Base-by-base conservation (phyloP, 2,888 invertebrate species). In the Oxytorus armatus region DNA sequence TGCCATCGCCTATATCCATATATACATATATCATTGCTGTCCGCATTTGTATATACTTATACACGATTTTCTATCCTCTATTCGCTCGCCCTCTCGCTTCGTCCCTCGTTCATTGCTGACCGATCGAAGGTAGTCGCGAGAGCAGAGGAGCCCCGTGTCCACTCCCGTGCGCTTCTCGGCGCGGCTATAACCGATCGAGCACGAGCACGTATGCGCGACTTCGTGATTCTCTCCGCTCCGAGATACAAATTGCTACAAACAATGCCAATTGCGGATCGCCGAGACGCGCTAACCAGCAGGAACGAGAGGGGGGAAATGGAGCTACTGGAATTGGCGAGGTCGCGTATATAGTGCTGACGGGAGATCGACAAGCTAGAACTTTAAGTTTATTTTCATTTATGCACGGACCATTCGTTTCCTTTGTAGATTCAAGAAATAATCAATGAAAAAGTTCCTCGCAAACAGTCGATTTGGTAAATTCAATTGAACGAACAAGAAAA, bases 171-270 rank as follows among this genome's bases (percentile, higher is more conserved):
- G 57, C 76, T 73, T 57, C 42, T 42, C 63, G 42, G 63, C 72
- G n/a, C n/a, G n/a, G n/a, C n/a, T n/a, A n/a, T 79, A 79, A 76
- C 77, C 76, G 59, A 78, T 72, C 70, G 77, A 57, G 75, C 74
- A n/a, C 75, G 65, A 78, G 77, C 78, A 79, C 79, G 76, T 75
- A 80, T 79, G 73, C 79, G 80, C 68, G 73, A 82, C 76, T 78
- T 83, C 84, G 84, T 84, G 83, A 83, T 80, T 80, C 83, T 80
- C 83, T 79, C 82, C 66, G 73, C 74, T 79, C 73, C 81, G 81
- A 70, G 84, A 84, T 81, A 85, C 85, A 85, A 85, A 85, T 85
- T 85, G 85, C 82, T 85, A 85, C 85, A 85, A 85, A 85, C 85
- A 84, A 85, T 85, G 83, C 81, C 83, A 83, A 83, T 82, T 84